Conservation (phyloP, 2,113 vertebrate species). For the Chlorodrepanis virens region DNA sequence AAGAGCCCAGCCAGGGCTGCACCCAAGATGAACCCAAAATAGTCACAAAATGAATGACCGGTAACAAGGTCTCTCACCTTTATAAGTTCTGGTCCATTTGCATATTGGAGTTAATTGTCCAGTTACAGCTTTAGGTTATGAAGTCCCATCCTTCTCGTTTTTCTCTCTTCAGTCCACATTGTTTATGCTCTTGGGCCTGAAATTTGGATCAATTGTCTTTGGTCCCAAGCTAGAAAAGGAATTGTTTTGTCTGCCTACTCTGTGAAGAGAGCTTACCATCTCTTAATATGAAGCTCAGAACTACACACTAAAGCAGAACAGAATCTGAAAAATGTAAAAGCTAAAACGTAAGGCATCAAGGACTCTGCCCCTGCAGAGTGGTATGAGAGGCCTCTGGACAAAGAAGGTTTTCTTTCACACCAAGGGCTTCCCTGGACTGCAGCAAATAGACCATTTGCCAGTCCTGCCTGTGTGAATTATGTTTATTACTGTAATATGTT, state of each 20-base stretch:
- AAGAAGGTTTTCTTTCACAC: not conserved
- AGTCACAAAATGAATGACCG: not conserved
- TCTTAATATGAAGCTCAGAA: not conserved
- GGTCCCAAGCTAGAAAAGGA: not conserved
- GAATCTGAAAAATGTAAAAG: not conserved
- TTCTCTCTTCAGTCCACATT: not conserved
- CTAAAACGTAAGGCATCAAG: not conserved
- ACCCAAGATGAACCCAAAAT: not conserved
- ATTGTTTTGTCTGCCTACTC: not conserved
- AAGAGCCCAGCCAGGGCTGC: not conserved
- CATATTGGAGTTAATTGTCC: not conserved
- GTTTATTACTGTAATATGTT: not conserved
- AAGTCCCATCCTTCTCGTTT: not conserved
- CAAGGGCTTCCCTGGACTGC: not conserved
- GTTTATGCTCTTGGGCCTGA: not conserved
- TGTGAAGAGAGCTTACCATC: not conserved
- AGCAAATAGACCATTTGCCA: not conserved
- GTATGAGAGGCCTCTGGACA: rapidly evolving
- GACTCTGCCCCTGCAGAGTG: not conserved
- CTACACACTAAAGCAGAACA: not conserved
- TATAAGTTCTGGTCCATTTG: not conserved
- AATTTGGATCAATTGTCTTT: not conserved
- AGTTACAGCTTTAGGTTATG: not conserved
- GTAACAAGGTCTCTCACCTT: not conserved
- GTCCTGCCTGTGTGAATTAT: not conserved